Evolutionary conservation across 2,797 vertebrate species (phyloP), one percentile per base, ranked within the genome.

Genomic region (Dallia pectoralis): DNA sequence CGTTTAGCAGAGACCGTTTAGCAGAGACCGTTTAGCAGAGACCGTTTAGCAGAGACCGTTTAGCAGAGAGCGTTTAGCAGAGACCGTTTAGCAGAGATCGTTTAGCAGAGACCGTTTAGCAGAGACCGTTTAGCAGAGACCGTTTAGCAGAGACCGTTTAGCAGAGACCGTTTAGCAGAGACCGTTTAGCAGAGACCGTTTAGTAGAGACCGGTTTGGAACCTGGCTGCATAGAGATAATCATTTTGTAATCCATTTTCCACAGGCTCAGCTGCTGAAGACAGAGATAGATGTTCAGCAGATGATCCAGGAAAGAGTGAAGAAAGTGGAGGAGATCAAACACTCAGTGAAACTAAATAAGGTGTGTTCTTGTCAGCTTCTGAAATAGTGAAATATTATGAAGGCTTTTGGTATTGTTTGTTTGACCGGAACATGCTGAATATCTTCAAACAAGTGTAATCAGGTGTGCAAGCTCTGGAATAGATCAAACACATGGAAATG

Each of bases 241-340:
- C 14, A 27, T 59, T 25, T 59, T 22, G 12, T 22, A 59, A n/a
- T 19, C 18, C 27, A 16, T 7, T 33, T 25, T 49, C 27, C 47
- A 51, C 87, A 94, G 93, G 87, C 87, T 0, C 87, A 89, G 76
- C 84, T 94, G 75, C 91, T 90, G 80, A 93, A 79, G 84, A 92
- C 89, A 18, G 91, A 91, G 71, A 78, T 88, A 11, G 92, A 94
- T 0, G 91, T 94, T 47, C 92, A 92, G 75, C 90, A 94, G 83
- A 94, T 94, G 93, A 93, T 94, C 79, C 90, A 91, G 62, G 90
- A 91, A 22, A 76, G 93, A 77, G 86, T 87, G 74, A 89, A 82
- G 70, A 94, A 94, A 77, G 85, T 93, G 80, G 89, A 93, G 70
- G 90, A 93, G 71, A 88, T 94, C 71, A 93, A 89, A 74, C 84